Base-by-base conservation (phyloP, 2,888 invertebrate genomes). In the Apoda limacodes region DNA sequence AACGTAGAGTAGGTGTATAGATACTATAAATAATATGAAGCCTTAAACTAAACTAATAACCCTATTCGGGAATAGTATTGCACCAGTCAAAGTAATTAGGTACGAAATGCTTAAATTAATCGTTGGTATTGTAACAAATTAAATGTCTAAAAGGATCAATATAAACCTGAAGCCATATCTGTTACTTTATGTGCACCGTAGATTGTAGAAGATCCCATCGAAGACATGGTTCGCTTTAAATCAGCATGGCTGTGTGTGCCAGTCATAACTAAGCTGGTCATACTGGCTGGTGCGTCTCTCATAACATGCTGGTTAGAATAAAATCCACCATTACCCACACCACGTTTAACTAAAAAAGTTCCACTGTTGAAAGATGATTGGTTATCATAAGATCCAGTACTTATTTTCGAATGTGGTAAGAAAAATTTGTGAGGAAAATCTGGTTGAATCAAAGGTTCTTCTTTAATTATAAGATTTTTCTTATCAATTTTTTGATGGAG, bases 91-190 rank as follows among this genome's bases (percentile, higher is more conserved):
- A 59, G 56, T 58, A 58, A 57, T 61, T 56, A 74, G 57, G 63
- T 75, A 70, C 63, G 51, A 57, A 56, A 58, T 47, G 52, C 69
- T 74, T 64, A 75, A 62, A 69, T 66, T 80, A 80, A 60, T 78
- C 78, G 78, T 68, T 80, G 78, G 78, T 80, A 63, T 60, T 64
- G 55, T 63, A 58, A 56, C 55, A 45, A 55, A 42, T 50, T 50
- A 43, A 47, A 37, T 42, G 31, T 34, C 27, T 30, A 40, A 39
- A 37, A 35, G 37, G 51, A 48, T 66, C 52, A 89, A 69, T 89
- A 89, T 39, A 89, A 67, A 32, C 89, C 89, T 24, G 89, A 89
- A 41, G 88, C 88, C 66, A 88, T 83, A 56, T 89, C 89, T 4
- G 88, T 88, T 6, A 89, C 81, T 74, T 89, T 89, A 31, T 84